These are phyloP conservation scores for Petrolisthes cinctipes DNA, from an alignment of 2,888 invertebrate species.

Conservation along the genomic window DNA sequence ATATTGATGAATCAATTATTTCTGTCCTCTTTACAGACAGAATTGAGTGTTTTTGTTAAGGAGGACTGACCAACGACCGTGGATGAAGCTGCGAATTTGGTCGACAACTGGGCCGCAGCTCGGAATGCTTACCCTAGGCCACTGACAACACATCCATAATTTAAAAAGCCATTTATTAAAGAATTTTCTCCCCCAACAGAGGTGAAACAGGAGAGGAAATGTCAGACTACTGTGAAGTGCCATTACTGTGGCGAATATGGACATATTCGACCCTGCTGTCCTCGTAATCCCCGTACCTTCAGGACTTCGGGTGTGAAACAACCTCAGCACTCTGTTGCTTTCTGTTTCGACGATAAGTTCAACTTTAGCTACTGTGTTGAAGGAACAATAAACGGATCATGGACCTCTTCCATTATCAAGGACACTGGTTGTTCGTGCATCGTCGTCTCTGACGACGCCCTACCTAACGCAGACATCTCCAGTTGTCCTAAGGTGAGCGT, in stretches of 20 bases:
- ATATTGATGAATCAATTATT: conserved; percentile 24
- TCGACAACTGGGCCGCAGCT: conserved; percentile 24
- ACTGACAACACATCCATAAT: no score
- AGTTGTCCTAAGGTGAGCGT: neutral
- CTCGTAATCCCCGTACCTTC: conserved; percentile 11
- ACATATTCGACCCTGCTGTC: neutral
- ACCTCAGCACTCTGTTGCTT: neutral
- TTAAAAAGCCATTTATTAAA: no score
- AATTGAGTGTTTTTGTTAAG: neutral
- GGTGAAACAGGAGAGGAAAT: no score
- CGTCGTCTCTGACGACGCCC: conserved; percentile 9
- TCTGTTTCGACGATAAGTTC: neutral
- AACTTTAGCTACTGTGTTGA: neutral
- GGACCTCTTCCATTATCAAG: neutral
- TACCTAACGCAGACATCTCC: conserved; percentile 7
- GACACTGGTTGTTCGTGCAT: conserved; percentile 20
- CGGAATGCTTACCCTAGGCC: neutral
- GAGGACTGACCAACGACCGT: neutral
- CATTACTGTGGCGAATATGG: conserved; percentile 17
- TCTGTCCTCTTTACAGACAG: conserved; percentile 8
- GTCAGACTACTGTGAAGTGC: no score
- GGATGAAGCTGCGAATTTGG: neutral
- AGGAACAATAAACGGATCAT: conserved; percentile 12
- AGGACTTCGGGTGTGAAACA: neutral
- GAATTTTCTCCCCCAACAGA: no score